Conservation (phyloP, 1,140 invertebrate species). For the Bombus picipes region DNA sequence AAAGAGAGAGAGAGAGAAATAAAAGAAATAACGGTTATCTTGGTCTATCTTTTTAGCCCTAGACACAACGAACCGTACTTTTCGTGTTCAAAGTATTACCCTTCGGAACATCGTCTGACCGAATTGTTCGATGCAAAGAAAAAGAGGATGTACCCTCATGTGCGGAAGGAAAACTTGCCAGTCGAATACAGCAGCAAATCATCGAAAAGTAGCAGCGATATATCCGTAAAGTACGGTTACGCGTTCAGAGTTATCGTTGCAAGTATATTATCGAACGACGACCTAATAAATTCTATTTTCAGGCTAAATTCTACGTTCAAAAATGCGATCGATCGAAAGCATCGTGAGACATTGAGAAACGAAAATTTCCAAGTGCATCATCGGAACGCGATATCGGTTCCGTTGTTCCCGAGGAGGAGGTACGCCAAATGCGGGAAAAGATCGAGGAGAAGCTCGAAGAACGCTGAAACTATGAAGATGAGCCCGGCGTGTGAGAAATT, state of each 20-base stretch:
- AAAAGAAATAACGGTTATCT: neutral
- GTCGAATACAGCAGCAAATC: slow-evolving; percentile 47
- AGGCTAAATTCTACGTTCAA: slow-evolving; percentile 18
- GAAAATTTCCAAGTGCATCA: slow-evolving; percentile 45
- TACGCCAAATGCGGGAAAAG: neutral
- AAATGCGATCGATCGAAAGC: neutral
- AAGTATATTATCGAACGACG: no score
- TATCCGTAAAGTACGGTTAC: slow-evolving; percentile 47
- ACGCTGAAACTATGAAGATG: neutral
- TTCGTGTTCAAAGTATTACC: slow-evolving; percentile 30
- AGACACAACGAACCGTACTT: slow-evolving; percentile 27
- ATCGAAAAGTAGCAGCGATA: slow-evolving; percentile 57
- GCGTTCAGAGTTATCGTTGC: neutral
- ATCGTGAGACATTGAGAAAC: slow-evolving; percentile 20
- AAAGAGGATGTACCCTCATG: slow-evolving; percentile 27
- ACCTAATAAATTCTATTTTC: neutral
- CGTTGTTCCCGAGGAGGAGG: neutral
- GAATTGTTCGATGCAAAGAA: slow-evolving; percentile 55
- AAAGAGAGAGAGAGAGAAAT: no score
- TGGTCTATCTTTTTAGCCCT: slow-evolving; percentile 32
- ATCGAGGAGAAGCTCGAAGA: neutral
- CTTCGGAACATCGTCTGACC: slow-evolving; percentile 36
- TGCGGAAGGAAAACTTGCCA: slow-evolving; percentile 31
- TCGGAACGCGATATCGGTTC: slow-evolving; percentile 5
- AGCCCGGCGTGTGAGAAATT: slow-evolving; percentile 20